phyloP scores from a whole-genome alignment of 2,888 invertebrate species.

The Lordiphosa andalusiaca region DNA sequence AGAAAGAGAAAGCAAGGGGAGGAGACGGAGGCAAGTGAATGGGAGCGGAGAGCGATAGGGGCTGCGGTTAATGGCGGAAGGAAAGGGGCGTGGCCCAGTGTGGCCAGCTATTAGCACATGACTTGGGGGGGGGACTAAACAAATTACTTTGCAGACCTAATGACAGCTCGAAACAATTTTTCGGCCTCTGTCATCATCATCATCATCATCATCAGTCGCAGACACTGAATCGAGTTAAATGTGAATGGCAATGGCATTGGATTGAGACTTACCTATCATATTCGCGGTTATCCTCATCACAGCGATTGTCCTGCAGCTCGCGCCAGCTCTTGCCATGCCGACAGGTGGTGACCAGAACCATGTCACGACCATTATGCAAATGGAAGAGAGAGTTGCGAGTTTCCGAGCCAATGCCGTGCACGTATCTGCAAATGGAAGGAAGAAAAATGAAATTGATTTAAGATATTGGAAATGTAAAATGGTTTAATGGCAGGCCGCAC shows the following conservation, averaged over 20 bases:
- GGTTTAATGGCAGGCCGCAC: background rate
- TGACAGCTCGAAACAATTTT: conserved; percentile 59
- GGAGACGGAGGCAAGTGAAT: background rate
- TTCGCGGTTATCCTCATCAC: conserved; percentile 96
- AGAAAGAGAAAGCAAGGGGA: conserved; percentile 6
- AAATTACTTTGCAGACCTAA: conserved; percentile 62
- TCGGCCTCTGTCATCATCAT: conserved; percentile 17
- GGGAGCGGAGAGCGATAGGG: background rate
- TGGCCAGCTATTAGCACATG: conserved; percentile 49
- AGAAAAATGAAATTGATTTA: background rate
- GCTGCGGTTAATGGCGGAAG: conserved; percentile 43
- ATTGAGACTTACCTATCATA: conserved; percentile 93
- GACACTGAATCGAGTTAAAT: background rate
- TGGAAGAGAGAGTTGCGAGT: conserved; percentile 98
- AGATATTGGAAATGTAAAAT: conserved; percentile 10
- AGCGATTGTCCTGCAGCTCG: conserved; percentile 96
- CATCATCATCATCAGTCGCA: conserved; percentile 5
- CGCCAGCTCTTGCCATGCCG: conserved; percentile 99
- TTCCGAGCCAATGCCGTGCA: conserved; percentile 99
- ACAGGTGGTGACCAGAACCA: conserved; percentile 98
- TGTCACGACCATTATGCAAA: conserved; percentile 96
- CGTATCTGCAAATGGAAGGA: conserved; percentile 83
- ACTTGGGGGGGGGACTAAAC: conserved; percentile 48
- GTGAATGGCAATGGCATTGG: background rate
- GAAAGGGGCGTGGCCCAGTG: conserved; percentile 29